These are phyloP conservation scores for Gymnothorax reevesii DNA, from an alignment of 2,797 vertebrate genomes.

Conservation along the genomic window DNA sequence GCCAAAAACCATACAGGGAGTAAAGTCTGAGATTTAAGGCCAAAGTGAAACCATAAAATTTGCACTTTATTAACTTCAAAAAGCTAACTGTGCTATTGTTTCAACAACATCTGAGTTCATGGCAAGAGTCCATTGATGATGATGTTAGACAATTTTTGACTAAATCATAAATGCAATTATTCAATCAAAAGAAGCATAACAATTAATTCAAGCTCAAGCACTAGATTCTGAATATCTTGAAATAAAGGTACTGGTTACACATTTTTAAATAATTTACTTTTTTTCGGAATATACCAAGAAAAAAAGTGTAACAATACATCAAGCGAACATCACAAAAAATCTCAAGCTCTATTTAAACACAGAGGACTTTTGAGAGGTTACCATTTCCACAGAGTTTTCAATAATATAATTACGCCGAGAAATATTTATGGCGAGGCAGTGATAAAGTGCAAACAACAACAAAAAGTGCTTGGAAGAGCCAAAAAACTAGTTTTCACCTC, in stretches of 20 bases:
- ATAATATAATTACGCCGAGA: not conserved
- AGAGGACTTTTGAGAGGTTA: not conserved
- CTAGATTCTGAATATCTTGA: not conserved
- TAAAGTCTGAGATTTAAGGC: not conserved
- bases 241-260: not conserved
- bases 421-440: slow-evolving; percentile 4
- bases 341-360: not conserved
- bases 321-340: not conserved
- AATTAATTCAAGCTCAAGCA: not conserved
- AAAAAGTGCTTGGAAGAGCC: slow-evolving; percentile 57
- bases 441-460: slow-evolving; percentile 37
- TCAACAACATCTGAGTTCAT: not conserved
- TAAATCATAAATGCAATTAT: not conserved
- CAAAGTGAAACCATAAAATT: too few relatives aligned
- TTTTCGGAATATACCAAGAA: not conserved
- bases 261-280: not conserved
- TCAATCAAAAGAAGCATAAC: not conserved
- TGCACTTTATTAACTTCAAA: not conserved
- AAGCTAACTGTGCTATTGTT: not conserved
- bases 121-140: not conserved
- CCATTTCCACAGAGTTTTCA: not conserved
- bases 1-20: not conserved
- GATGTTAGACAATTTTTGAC: not conserved
- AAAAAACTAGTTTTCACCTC: slow-evolving; percentile 12
- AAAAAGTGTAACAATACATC: too few relatives aligned